Evolutionary conservation across 1,140 invertebrate genomes (phyloP).

Genomic region (Drepana arcuata): DNA sequence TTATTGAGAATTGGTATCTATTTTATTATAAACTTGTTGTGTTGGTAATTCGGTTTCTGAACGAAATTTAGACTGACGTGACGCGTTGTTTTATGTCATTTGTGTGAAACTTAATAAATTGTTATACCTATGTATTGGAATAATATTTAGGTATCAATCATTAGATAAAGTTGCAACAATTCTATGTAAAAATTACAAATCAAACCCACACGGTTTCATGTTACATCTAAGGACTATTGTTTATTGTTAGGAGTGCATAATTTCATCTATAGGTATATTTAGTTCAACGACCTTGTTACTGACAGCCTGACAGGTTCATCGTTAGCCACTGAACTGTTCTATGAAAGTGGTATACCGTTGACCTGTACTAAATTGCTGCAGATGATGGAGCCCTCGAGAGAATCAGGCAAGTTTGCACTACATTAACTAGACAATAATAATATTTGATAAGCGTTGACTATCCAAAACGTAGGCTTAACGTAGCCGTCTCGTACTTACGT

Average conservation of each 20-base stretch:
- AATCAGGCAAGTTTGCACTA: constrained; percentile 46
- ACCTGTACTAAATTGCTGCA: constrained; percentile 39
- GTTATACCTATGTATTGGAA: too few species aligned
- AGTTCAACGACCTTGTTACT: constrained; percentile 72
- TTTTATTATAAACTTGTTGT: too few species aligned
- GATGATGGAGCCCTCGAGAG: constrained; percentile 66
- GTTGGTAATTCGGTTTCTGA: too few species aligned
- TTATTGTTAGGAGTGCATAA: constrained; percentile 28
- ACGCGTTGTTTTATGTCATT: constrained; percentile 60
- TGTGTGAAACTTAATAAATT: too few species aligned
- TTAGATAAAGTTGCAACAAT: too few species aligned
- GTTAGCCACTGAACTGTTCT: constrained; percentile 61
- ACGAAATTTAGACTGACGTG: constrained; percentile 44
- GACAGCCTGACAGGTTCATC: constrained; percentile 71
- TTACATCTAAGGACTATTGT: constrained; percentile 15
- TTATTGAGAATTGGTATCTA: too few species aligned
- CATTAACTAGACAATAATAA: neutral
- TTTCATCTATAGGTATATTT: constrained; percentile 66
- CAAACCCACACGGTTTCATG: constrained; percentile 22
- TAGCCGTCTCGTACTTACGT: too few species aligned
- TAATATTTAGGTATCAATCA: too few species aligned
- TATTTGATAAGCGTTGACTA: too few species aligned
- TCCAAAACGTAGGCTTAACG: too few species aligned
- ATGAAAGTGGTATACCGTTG: constrained; percentile 58
- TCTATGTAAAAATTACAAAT: neutral